Base-by-base conservation (phyloP, 2,113 vertebrate genomes). In the Gasterosteus nipponicus region DNA sequence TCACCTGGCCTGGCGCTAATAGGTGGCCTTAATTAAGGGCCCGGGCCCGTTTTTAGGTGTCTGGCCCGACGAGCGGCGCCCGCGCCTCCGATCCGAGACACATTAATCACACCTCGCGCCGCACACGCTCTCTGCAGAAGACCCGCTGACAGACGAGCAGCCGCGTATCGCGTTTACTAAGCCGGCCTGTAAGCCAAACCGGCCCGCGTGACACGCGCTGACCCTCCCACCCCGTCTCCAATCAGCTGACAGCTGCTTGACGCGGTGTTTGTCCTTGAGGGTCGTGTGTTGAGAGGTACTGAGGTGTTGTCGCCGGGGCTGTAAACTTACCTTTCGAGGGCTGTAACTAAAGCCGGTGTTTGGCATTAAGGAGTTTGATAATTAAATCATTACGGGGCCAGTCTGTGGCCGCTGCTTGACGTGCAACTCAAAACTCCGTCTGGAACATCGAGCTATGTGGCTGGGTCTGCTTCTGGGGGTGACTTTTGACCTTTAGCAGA, bases 31-130 rank as follows among this genome's bases (percentile, higher is more conserved):
- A 98, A 98, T 98, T 98, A 98, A 97, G 95, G 74, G 84, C 89
- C 89, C 44, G 29, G 83, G 33, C 88, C 93, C 92, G 93, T 96
- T 93, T 96, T 93, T 69, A 88, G 93, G 95, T 96, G 93, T 96
- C 92, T 93, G 93, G 93, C 91, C 83, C 83, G 87, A 92, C 80
- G 69, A 75, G 96, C 95, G 96, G 96, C 90, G 88, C 83, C 95
- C 97, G 93, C 94, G 91, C 94, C 92, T 79, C 88, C 91, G 89
- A 85, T 94, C 93, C 94, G 91, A 87, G 86, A 91, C 92, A 83
- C 94, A 95, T 96, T 96, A 96, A 97, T 96, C 96, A 96, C 96
- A 96, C 95, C 83, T 95, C 92, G 89, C 88, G 92, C 92, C 92
- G 88, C 90, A 77, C 76, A 65, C 78, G 63, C 72, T 81, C 82